Percentiles rank a stretch among this genome's conserved stretches.
Evolutionary conservation across 1,140 invertebrate genomes (phyloP).

Genomic region (Parasteatoda tepidariorum): DNA sequence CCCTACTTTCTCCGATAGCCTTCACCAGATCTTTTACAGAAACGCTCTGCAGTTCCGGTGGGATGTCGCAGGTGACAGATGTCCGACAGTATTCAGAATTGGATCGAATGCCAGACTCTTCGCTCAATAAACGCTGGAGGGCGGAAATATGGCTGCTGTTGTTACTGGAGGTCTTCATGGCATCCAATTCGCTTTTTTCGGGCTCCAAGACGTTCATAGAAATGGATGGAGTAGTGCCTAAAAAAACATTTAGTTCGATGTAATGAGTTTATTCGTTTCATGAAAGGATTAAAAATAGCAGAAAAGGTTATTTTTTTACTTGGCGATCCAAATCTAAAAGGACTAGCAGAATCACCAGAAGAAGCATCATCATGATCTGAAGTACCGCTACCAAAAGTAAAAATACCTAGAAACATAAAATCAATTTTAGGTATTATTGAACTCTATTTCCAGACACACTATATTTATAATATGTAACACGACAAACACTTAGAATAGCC

Average conservation of each 20-base stretch:
- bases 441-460: too few species aligned
- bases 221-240: slow-evolving; percentile 62
- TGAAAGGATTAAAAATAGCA: too few species aligned
- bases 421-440: too few species aligned
- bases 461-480: too few species aligned
- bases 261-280: too few species aligned
- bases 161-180: neutral
- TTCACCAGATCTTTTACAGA: slow-evolving; percentile 84
- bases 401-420: slow-evolving; percentile 55
- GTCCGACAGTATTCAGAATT: slow-evolving; percentile 66
- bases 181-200: slow-evolving; percentile 56
- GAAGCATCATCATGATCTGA: slow-evolving; percentile 63
- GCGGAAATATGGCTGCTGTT: slow-evolving; percentile 48
- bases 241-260: too few species aligned
- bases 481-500: too few species aligned
- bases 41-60: slow-evolving; percentile 78
- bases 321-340: slow-evolving; percentile 64
- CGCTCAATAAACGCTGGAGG: slow-evolving; percentile 41
- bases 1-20: slow-evolving; percentile 80
- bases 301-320: too few species aligned
- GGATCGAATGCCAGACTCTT: slow-evolving; percentile 45
- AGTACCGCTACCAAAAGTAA: slow-evolving; percentile 63
- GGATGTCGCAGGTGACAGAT: slow-evolving; percentile 67
- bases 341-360: slow-evolving; percentile 62
- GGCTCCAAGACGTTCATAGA: slow-evolving; percentile 62